These are phyloP conservation scores for Drosophila kurseongensis DNA, from an alignment of 1,140 invertebrate genomes.

Conservation along the genomic window DNA sequence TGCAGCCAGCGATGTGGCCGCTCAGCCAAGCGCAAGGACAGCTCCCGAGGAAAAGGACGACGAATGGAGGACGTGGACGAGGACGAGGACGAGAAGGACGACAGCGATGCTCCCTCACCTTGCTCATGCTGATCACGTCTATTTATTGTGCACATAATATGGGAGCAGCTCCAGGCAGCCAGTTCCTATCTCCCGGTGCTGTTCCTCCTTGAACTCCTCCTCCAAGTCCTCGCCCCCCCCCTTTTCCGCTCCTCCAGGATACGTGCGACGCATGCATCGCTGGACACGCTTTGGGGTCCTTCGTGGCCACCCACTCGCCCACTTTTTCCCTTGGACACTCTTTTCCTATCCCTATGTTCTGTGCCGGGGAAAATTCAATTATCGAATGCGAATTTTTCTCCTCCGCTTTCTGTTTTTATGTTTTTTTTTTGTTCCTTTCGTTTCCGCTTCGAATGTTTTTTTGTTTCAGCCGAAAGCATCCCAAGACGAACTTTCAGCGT, in stretches of 20 bases:
- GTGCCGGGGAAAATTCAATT: constrained; percentile 80
- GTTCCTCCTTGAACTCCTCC: constrained; percentile 23
- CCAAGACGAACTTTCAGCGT: constrained; percentile 78
- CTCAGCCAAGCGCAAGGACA: constrained; percentile 74
- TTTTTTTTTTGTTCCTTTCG: constrained; percentile 57
- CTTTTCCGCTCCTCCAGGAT: constrained; percentile 61
- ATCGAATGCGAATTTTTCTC: constrained; percentile 82
- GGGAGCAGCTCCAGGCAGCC: constrained; percentile 60
- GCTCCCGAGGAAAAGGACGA: constrained; percentile 35
- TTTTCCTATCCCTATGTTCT: constrained; percentile 54
- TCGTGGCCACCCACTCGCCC: constrained; percentile 5
- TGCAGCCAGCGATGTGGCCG: constrained; percentile 66
- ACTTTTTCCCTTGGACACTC: constrained; percentile 28
- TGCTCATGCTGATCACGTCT: constrained; percentile 84
- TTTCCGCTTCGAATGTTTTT: constrained; percentile 81
- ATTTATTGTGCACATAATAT: constrained; percentile 85
- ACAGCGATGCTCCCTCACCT: constrained; percentile 54
- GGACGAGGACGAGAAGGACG: constrained; percentile 25
- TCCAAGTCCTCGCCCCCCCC: not conserved
- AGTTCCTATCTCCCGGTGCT: not conserved
- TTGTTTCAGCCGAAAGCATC: constrained; percentile 77
- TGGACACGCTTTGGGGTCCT: constrained; percentile 68
- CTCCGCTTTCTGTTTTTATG: constrained; percentile 50
- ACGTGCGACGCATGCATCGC: constrained; percentile 81
- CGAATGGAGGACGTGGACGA: constrained; percentile 10